These are phyloP conservation scores for Drosophila insularis DNA, from an alignment of 1,140 invertebrate species.

Conservation along the genomic window DNA sequence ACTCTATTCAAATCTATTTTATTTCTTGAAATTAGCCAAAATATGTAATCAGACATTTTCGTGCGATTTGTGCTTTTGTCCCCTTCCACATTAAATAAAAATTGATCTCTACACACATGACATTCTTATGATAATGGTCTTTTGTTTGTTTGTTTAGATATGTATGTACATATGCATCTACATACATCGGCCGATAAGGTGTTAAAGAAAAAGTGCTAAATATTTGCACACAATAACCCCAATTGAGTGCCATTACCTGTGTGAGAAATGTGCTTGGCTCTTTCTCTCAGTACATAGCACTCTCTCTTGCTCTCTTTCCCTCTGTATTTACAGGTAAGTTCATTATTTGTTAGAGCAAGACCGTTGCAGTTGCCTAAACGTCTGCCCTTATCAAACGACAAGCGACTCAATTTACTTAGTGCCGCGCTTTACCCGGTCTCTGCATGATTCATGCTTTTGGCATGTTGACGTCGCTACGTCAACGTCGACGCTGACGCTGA, in stretches of 20 bases:
- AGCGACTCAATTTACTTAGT: constrained; percentile 52
- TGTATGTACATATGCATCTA: constrained; percentile 1
- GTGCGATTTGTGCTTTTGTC: too few relatives aligned
- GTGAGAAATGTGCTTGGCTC: not conserved
- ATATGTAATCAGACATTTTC: too few relatives aligned
- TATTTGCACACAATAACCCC: constrained; percentile 55
- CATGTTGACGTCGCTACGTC: constrained; percentile 40
- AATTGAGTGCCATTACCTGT: constrained; percentile 30
- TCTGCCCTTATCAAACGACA: constrained; percentile 59
- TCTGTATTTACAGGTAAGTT: constrained; percentile 2
- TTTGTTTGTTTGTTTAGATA: constrained; percentile 12
- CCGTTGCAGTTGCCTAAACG: constrained; percentile 30
- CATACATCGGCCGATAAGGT: constrained; percentile 50
- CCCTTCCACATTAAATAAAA: not conserved
- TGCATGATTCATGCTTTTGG: constrained; percentile 68
- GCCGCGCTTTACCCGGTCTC: constrained; percentile 51
- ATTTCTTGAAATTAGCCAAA: too few relatives aligned
- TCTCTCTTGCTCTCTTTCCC: constrained; percentile 6
- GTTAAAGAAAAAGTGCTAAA: constrained; percentile 48
- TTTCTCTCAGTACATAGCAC: not conserved
- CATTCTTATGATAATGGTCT: too few relatives aligned
- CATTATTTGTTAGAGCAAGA: constrained; percentile 7
- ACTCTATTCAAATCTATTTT: too few relatives aligned
- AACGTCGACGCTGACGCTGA: constrained; percentile 27
- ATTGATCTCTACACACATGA: not conserved